Conservation (phyloP, 2,797 vertebrate species). For the Capromys pilorides region DNA sequence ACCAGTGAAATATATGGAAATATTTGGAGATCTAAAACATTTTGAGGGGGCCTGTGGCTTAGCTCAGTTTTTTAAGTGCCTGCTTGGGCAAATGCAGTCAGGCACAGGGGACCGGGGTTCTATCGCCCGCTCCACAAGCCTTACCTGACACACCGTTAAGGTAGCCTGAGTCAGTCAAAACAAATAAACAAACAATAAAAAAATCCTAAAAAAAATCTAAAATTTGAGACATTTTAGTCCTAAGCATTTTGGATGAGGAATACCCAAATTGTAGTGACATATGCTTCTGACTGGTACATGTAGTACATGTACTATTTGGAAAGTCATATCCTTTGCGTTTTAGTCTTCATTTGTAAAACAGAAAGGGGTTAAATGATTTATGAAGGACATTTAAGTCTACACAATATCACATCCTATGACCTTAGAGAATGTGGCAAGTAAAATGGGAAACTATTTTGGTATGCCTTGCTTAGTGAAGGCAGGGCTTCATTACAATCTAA, state of each 20-base stretch:
- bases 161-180: too few species aligned
- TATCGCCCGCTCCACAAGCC: too few species aligned
- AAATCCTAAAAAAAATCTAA: not conserved
- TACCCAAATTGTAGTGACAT: not conserved
- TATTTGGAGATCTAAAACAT: not conserved
- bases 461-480: constrained; percentile 43
- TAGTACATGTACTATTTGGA: not conserved
- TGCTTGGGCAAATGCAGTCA: too few species aligned
- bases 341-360: constrained; percentile 17
- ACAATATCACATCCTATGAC: not conserved
- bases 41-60: not conserved
- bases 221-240: not conserved
- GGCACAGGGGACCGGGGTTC: too few species aligned
- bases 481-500: not conserved
- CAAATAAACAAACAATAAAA: too few species aligned
- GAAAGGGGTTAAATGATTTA: constrained; percentile 38
- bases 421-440: not conserved
- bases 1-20: not conserved
- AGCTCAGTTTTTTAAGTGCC: too few species aligned
- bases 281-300: not conserved
- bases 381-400: not conserved
- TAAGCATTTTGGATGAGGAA: not conserved
- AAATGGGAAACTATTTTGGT: constrained; percentile 24
- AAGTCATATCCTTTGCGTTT: constrained; percentile 23
- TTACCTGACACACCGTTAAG: too few species aligned